Percentiles rank a stretch among this genome's conserved stretches.
phyloP scores from a whole-genome alignment of 2,113 vertebrate genomes.

The Ondatra zibethicus region DNA sequence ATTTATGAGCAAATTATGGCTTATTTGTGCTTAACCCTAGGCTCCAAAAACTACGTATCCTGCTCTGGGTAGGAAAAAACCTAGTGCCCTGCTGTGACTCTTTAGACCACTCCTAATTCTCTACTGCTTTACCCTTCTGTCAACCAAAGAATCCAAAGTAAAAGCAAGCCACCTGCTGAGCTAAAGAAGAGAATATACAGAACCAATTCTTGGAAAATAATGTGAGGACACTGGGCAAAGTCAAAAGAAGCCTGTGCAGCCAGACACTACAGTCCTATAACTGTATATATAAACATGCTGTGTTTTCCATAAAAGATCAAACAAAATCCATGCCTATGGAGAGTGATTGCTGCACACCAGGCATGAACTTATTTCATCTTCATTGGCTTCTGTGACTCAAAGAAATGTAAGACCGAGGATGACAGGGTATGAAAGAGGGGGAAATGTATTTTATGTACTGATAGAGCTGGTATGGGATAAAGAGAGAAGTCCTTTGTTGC shows the following conservation, averaged over 20 bases:
- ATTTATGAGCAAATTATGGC: not conserved
- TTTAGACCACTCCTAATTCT: not conserved
- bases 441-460: not conserved
- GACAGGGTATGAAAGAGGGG: not conserved
- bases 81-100: not conserved
- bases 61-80: not conserved
- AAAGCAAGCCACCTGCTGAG: not conserved
- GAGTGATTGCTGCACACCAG: conserved; percentile 13
- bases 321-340: not conserved
- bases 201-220: not conserved
- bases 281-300: not conserved
- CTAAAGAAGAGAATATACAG: not conserved
- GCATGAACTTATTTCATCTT: conserved; percentile 11
- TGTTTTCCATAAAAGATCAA: conserved; percentile 45
- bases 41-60: not conserved
- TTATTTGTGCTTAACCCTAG: not conserved
- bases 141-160: not conserved
- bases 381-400: not conserved
- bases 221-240: not conserved
- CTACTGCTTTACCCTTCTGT: not conserved
- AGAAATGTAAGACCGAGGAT: not conserved
- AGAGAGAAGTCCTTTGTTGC: not conserved
- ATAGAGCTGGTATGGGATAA: not conserved
- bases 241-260: not conserved
- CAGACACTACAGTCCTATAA: not conserved